Evolutionary conservation across 2,888 invertebrate genomes (phyloP).

Genomic region (Cistogaster globosa): DNA sequence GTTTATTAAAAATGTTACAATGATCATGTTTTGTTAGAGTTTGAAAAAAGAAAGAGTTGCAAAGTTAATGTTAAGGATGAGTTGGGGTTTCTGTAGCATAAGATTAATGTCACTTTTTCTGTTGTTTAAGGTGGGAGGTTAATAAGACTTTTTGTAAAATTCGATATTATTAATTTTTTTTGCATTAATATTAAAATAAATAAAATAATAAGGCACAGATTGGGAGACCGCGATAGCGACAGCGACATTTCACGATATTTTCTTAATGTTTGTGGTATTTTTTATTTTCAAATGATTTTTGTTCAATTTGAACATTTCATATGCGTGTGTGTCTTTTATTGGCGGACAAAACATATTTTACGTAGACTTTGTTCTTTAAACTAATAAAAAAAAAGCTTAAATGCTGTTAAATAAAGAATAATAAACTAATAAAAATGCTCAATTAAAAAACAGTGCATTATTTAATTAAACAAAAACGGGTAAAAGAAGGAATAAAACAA

Average conservation of each 20-base stretch:
- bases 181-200: constrained; percentile 39
- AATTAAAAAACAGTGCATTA: constrained; percentile 58
- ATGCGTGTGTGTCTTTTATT: constrained; percentile 58
- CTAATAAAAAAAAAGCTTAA: constrained; percentile 71
- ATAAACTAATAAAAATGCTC: constrained; percentile 47
- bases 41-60: constrained; percentile 6
- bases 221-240: constrained; percentile 84
- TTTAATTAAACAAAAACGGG: constrained; percentile 37
- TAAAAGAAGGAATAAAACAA: constrained; percentile 13
- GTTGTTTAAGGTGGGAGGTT: constrained; percentile 46
- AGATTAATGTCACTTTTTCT: constrained; percentile 24
- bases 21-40: constrained; percentile 57
- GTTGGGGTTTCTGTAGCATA: constrained; percentile 14
- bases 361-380: constrained; percentile 52
- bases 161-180: neutral
- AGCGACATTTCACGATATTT: constrained; percentile 83
- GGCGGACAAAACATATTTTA: constrained; percentile 64
- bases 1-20: neutral
- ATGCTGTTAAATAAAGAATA: constrained; percentile 46
- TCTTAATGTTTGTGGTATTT: constrained; percentile 75
- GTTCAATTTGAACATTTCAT: constrained; percentile 27
- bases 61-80: constrained; percentile 47
- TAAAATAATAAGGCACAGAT: constrained; percentile 82
- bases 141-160: constrained; percentile 36
- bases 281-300: constrained; percentile 30